Conservation (phyloP, 30 jellyfish, hydroid and myxozoan genomes). For the Mastigias papua region DNA sequence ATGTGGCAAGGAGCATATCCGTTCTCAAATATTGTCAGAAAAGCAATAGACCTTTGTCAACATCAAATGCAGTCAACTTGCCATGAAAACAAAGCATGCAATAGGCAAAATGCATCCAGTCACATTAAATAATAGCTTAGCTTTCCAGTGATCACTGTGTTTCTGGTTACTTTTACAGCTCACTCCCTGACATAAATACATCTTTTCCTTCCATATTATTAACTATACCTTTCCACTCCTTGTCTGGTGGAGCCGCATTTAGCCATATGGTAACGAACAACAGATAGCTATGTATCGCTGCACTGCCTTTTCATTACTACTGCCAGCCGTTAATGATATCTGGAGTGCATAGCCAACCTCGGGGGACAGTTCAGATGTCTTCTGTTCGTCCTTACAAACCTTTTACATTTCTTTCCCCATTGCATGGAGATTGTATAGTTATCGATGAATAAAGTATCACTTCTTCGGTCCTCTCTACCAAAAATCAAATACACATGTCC, state of each 20-base stretch:
- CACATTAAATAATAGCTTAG: not conserved
- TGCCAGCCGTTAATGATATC: conserved; percentile 30
- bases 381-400: conserved; percentile 77
- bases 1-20: not conserved
- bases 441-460: conserved; percentile 77
- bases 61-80: not conserved
- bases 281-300: not conserved
- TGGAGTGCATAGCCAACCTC: conserved; percentile 73
- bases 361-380: conserved; percentile 84
- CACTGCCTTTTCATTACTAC: not conserved
- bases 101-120: not conserved
- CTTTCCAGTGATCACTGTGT: too few relatives aligned
- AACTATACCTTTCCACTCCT: not conserved
- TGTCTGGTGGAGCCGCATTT: not conserved
- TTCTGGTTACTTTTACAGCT: not conserved
- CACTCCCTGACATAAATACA: not conserved
- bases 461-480: conserved; percentile 87
- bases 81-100: not conserved
- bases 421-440: conserved; percentile 78
- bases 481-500: conserved; percentile 77
- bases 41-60: not conserved
- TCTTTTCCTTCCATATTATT: not conserved
- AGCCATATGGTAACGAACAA: not conserved
- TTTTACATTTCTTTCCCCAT: conserved; percentile 82
- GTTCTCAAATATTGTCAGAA: not conserved